Base-by-base conservation (phyloP, 2,113 vertebrate genomes). In the Balaeniceps rex region DNA sequence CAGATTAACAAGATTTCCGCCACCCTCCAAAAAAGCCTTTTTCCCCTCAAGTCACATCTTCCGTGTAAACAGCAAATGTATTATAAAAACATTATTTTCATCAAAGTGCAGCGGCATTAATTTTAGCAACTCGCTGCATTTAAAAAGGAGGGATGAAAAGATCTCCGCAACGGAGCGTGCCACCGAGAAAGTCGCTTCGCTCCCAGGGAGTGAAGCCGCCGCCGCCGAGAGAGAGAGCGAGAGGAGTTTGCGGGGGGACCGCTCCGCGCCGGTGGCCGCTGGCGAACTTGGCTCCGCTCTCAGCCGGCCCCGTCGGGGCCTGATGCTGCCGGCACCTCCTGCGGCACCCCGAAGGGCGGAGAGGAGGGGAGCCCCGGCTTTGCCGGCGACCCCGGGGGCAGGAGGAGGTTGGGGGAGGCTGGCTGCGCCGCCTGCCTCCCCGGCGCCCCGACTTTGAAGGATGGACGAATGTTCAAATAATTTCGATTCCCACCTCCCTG, bases 71-170 rank as follows among this genome's bases (percentile, higher is more conserved):
- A 98, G 96, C 94, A 94, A 98, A 97, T 13, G 84, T 95, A 97
- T 97, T 95, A 97, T 96, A 98, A 98, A 98, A 98, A 98, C 97
- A 97, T 97, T 96, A 98, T 98, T 98, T 97, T 96, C 97, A 98
- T 96, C 96, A 34, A 93, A 98, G 96, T 94, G 93, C 82, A 94
- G 97, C 94, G 90, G 95, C 96, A 96, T 97, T 97, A 95, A 96
- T 97, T 97, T 97, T 82, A 82, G 94, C 96, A 97, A 66, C 84
- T 84, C 25, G 18, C 66, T 36, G 92, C 94, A n/a, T 52, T 69
- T 34, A 14, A 52, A 42, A 63, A 44, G 75, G 36, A 87, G 72
- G 88, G 82, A 87, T 91, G 91, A 34, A 72, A 80, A 85, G 92
- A 83, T 72, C 87, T 61, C 83, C 3, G 49, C 64, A 25, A 70